These are phyloP conservation scores for Glaucomys volans DNA, from an alignment of 2,113 vertebrate genomes.

Conservation along the genomic window DNA sequence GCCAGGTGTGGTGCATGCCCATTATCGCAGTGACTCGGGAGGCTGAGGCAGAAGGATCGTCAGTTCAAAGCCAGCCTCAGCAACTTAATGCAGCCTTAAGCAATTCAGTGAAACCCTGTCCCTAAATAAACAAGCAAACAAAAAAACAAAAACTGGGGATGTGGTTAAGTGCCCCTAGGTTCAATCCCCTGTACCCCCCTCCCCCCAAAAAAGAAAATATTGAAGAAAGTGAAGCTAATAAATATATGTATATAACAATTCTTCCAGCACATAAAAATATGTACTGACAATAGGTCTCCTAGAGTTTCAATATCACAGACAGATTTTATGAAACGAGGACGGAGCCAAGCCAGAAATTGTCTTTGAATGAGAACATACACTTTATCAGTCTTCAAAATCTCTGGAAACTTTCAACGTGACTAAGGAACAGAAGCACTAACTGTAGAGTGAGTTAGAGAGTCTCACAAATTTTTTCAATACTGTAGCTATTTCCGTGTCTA, in stretches of 20 bases:
- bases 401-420: conserved; percentile 42
- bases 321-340: background rate
- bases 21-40: no score
- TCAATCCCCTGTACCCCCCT: no score
- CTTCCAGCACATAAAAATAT: background rate
- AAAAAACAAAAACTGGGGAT: no score
- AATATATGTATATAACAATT: background rate
- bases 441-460: background rate
- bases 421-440: conserved; percentile 9
- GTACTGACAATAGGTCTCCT: background rate
- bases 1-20: no score
- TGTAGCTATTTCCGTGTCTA: conserved; percentile 52
- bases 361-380: conserved; percentile 11
- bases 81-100: no score
- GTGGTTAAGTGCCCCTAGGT: no score
- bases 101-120: no score
- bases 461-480: conserved; percentile 21
- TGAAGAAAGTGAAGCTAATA: background rate
- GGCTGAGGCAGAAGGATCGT: no score
- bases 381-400: conserved; percentile 43
- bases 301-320: background rate
- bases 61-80: no score
- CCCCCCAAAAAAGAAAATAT: background rate
- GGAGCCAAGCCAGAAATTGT: conserved; percentile 36
- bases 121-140: no score